A percentile compares a stretch with the other conserved stretches of the same genome.
Evolutionary conservation across 2,888 invertebrate genomes (phyloP).

Genomic region (Dasysyrphus tricinctus): DNA sequence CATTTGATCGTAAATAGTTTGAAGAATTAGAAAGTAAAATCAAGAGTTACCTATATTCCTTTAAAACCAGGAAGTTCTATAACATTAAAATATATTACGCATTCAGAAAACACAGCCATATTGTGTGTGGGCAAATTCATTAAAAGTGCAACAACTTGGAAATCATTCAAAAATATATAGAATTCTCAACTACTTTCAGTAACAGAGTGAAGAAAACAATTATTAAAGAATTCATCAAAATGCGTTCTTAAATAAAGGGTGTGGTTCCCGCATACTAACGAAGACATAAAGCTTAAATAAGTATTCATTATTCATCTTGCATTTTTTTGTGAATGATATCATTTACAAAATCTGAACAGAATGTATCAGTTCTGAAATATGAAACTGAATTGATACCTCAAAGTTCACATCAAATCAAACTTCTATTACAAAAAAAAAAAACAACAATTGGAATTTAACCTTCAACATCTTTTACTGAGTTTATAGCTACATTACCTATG

Average conservation of each 20-base stretch:
- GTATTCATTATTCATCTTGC: slow-evolving; percentile 3
- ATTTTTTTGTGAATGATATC: not conserved
- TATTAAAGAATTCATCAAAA: not conserved
- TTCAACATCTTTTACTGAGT: slow-evolving; percentile 47
- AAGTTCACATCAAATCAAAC: slow-evolving; percentile 32
- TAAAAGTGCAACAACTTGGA: no score
- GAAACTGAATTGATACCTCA: slow-evolving; percentile 30
- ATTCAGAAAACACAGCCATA: no score
- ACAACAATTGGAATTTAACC: slow-evolving; percentile 42
- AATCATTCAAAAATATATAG: no score
- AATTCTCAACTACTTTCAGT: no score
- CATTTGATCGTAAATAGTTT: no score
- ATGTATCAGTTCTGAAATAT: not conserved
- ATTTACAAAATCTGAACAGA: slow-evolving; percentile 18
- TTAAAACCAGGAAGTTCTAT: no score
- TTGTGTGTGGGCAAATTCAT: no score
- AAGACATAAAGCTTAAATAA: not conserved
- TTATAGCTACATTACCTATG: slow-evolving; percentile 29
- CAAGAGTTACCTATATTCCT: no score
- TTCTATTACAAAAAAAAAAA: not conserved
- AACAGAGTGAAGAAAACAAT: no score
- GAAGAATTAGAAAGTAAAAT: no score
- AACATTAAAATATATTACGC: no score
- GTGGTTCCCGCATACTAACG: not conserved
- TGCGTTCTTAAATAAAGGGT: not conserved